Conservation (phyloP, 1,140 invertebrate genomes). For the Nebria ingens region DNA sequence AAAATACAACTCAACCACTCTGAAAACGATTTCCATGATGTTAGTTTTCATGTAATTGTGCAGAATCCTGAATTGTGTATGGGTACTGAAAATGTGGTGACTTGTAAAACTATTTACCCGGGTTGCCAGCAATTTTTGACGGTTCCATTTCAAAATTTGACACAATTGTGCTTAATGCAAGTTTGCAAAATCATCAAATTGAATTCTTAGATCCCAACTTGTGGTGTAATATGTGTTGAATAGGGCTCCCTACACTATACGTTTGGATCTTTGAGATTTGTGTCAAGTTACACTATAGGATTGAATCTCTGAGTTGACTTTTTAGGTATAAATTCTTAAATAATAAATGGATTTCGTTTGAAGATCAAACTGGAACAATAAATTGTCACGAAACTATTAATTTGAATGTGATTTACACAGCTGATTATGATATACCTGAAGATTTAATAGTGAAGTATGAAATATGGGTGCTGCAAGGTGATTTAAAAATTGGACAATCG, state of each 20-base stretch:
- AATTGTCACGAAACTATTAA: neutral
- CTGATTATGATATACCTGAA: neutral
- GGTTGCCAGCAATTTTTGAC: neutral
- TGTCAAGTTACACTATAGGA: too few relatives aligned
- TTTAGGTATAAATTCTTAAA: neutral
- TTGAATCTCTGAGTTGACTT: too few relatives aligned
- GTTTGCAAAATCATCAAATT: neutral
- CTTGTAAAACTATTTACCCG: neutral
- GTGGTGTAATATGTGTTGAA: neutral
- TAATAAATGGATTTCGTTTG: neutral
- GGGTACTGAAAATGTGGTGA: neutral
- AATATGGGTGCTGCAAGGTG: neutral
- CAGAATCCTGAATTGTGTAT: neutral
- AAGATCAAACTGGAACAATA: neutral
- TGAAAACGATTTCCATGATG: neutral
- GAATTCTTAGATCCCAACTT: too few relatives aligned
- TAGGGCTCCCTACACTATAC: neutral
- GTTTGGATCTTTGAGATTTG: too few relatives aligned
- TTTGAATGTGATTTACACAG: neutral
- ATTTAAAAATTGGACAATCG: conserved; percentile 12
- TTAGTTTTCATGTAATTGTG: neutral
- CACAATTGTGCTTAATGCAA: neutral
- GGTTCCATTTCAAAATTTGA: neutral
- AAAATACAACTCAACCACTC: neutral
- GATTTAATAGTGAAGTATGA: neutral